Base-by-base conservation (phyloP, 2,113 vertebrate species). In the Polyodon spathula region DNA sequence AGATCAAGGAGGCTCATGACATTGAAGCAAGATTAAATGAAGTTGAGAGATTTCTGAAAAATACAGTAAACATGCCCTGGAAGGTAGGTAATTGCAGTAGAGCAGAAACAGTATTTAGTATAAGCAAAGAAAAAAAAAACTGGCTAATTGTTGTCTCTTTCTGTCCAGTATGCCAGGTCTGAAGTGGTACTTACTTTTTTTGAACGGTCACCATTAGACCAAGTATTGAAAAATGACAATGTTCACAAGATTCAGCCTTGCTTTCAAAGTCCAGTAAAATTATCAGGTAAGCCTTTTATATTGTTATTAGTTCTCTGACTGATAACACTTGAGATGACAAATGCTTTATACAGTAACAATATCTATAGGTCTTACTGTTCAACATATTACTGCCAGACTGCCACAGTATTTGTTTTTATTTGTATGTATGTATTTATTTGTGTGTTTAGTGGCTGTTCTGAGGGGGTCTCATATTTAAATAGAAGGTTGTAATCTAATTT, bases 181-280 rank as follows among this genome's bases (percentile, higher is more conserved):
- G 95, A 98, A 82, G 94, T 97, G 0, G 92, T 98, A 70, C 83
- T 98, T 77, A 97, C 95, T 0, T 98, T 98, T 82, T 98, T 98
- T 38, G 95, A 98, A 81, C 88, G 95, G 57, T 98, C 95, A 0
- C 91, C 93, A 4, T 77, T 98, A 76, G 95, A 98, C 69, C 94
- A 97, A 77, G 91, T 98, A 71, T 78, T 98, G 57, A 92, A 90
- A 77, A 95, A 95, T 27, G 94, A 98, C 77, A 92, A 88, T 5
- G 83, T 97, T 44, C 95, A 97, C 77, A 89, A 93, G 71, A 96
- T 98, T 76, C 93, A 97, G 63, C 92, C 94, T 46, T 96, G 84
- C 74, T 95, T 94, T 75, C 91, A 95, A 73, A 98, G 88, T 76
- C 91, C 91, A 1, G 82, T 93, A 68, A 97, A 92, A 77, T 95